Percentiles rank a stretch among this genome's conserved stretches.
phyloP scores from a whole-genome alignment of 2,113 vertebrate genomes.

The Dolichotis patagonum region DNA sequence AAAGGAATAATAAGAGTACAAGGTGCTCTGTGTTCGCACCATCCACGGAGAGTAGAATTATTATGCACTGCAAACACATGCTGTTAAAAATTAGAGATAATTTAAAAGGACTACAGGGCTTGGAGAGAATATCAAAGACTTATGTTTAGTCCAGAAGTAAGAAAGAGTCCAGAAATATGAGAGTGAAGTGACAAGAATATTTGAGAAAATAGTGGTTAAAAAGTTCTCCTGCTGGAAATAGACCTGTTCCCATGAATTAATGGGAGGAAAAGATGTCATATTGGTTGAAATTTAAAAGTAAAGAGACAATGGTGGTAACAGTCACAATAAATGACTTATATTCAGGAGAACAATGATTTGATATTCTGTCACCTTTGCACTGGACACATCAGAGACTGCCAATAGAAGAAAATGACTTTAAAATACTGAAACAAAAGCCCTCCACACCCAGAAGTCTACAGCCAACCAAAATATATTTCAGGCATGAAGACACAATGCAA shows the following conservation, averaged over 20 bases:
- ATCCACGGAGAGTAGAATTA: fast-evolving
- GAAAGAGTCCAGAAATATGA: not conserved
- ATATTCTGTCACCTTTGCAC: not conserved
- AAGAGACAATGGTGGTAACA: not conserved
- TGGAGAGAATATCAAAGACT: not conserved
- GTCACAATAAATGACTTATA: not conserved
- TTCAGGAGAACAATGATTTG: not conserved
- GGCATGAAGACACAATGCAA: no score
- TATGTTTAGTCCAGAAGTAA: not conserved
- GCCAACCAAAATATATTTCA: not conserved
- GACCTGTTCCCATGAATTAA: not conserved
- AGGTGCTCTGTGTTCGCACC: not conserved
- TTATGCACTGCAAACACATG: not conserved
- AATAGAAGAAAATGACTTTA: not conserved
- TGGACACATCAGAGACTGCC: not conserved
- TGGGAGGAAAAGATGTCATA: not conserved
- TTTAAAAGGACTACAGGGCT: not conserved
- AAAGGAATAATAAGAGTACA: not conserved
- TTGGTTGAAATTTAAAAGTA: not conserved
- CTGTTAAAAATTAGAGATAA: not conserved
- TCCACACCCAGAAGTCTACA: not conserved
- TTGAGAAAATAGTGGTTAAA: not conserved
- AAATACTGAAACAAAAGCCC: not conserved
- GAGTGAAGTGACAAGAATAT: not conserved
- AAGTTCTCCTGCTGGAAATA: not conserved